Evolutionary conservation across 2,888 invertebrate genomes (phyloP), one percentile per base, ranked within the genome.

Genomic region (Teleogryllus oceanicus): DNA sequence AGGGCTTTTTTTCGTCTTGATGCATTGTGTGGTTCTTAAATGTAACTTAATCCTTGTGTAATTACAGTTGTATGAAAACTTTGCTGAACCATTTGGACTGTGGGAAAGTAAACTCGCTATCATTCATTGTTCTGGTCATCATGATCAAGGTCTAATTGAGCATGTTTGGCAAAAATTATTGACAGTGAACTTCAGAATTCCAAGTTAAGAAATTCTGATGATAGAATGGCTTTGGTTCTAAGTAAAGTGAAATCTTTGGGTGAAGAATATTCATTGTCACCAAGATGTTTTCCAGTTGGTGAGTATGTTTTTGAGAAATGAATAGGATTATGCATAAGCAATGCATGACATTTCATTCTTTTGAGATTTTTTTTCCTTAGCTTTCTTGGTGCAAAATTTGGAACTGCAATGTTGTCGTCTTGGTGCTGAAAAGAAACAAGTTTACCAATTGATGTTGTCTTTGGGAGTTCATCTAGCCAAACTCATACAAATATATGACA

Each of bases 21-120:
- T 37, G 8, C 5, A 37, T 24, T 24, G 24, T 24, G 3, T 24
- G 24, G 3, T 3, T 24, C 24, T 24, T 24, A 24, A 24, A 8
- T 37, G 5, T 37, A 8, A 37, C 5, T 37, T 37, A 37, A 37
- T 37, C 37, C 37, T 37, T 83, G 79, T 81, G 18, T 50, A 78
- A 12, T 79, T 81, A 81, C 80, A 81, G 92, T 87, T 98, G 51
- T 98, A 97, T 86, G 94, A 95, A 86, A 94, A 96, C 83, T 98
- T 95, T 88, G 97, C 97, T 0, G 96, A 96, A 84, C 94, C 94
- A 4, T 95, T 95, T 86, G 92, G 94, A 84, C 89, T 98, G 75
- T 94, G 96, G 92, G 97, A 98, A 87, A 95, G 96, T 86, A 96
- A 98, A 88, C 89, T 99, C 80, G 96, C 96, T 11, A 97, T 99